A percentile compares a stretch with the other conserved stretches of the same genome.
Conservation (phyloP, 2,888 invertebrate genomes). For the Opisthograptis luteolata region DNA sequence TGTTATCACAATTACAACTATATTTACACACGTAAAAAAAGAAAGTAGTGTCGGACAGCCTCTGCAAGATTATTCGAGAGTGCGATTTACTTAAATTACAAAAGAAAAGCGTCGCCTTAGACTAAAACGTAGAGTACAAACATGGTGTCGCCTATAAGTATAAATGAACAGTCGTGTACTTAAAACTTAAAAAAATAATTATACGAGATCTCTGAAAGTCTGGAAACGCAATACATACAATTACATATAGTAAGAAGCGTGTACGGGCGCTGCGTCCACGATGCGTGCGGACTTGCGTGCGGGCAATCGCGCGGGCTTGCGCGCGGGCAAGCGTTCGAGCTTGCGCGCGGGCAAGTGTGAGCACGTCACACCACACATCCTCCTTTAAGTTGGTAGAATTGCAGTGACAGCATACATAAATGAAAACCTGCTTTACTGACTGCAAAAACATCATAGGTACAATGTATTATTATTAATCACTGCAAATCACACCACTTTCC, state of each 20-base stretch:
- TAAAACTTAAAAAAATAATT: slow-evolving; percentile 71
- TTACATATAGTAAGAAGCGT: slow-evolving; percentile 68
- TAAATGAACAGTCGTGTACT: slow-evolving; percentile 78
- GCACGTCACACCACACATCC: slow-evolving; percentile 24
- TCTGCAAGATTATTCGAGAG: slow-evolving; percentile 50
- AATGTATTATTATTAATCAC: background rate
- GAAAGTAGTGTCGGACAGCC: slow-evolving; percentile 32
- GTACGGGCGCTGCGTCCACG: slow-evolving; percentile 30
- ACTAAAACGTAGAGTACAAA: slow-evolving; percentile 47
- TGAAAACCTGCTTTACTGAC: too few relatives aligned
- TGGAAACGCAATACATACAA: slow-evolving; percentile 81
- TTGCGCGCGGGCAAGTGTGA: too few relatives aligned
- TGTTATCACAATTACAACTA: slow-evolving; percentile 27
- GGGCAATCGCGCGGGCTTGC: too few relatives aligned
- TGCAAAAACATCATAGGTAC: background rate
- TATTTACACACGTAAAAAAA: slow-evolving; percentile 36
- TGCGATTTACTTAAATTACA: slow-evolving; percentile 48
- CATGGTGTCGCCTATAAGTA: slow-evolving; percentile 58
- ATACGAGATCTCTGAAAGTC: slow-evolving; percentile 85
- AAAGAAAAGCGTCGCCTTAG: slow-evolving; percentile 54
- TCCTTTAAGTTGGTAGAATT: slow-evolving; percentile 5
- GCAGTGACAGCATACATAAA: background rate
- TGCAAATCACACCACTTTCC: background rate
- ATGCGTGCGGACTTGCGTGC: slow-evolving; percentile 17
- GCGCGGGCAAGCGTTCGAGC: too few relatives aligned